A percentile compares a stretch with the other conserved stretches of the same genome.
Conservation (phyloP, 2,888 invertebrate species). For the Argynnis bischoffii region DNA sequence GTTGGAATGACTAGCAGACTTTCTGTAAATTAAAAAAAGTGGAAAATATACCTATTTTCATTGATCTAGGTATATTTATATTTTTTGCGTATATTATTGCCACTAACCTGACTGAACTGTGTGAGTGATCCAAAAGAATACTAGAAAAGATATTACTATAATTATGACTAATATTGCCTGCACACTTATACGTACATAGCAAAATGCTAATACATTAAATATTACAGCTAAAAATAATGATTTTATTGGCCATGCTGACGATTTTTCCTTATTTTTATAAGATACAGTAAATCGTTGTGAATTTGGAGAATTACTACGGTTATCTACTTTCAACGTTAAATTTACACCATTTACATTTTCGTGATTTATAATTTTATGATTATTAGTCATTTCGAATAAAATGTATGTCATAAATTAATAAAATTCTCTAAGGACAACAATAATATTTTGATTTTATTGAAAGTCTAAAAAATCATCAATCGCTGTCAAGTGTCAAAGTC, state of each 20-base stretch:
- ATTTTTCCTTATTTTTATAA: slow-evolving; percentile 58
- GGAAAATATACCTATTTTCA: background rate
- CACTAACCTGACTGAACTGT: slow-evolving; percentile 71
- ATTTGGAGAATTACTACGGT: slow-evolving; percentile 54
- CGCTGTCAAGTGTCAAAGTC: slow-evolving; percentile 1
- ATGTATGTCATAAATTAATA: background rate
- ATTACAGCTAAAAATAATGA: slow-evolving; percentile 62
- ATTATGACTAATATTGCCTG: slow-evolving; percentile 60
- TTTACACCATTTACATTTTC: slow-evolving; percentile 72
- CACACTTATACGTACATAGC: slow-evolving; percentile 62
- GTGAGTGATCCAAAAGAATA: slow-evolving; percentile 73
- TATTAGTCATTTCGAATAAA: slow-evolving; percentile 36
- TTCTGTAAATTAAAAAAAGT: slow-evolving; percentile 54
- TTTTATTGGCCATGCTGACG: slow-evolving; percentile 55
- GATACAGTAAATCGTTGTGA: slow-evolving; percentile 67
- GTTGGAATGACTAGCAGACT: slow-evolving; percentile 70
- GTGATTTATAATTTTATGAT: slow-evolving; percentile 46
- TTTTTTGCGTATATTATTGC: background rate
- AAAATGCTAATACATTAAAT: slow-evolving; percentile 62
- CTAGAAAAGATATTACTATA: slow-evolving; percentile 60
- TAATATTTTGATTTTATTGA: background rate
- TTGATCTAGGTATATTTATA: background rate
- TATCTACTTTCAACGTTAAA: slow-evolving; percentile 56
- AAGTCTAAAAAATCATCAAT: background rate
- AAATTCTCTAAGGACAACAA: background rate